Evolutionary conservation across 2,113 vertebrate genomes (phyloP).

Genomic region (Ginglymostoma cirratum): DNA sequence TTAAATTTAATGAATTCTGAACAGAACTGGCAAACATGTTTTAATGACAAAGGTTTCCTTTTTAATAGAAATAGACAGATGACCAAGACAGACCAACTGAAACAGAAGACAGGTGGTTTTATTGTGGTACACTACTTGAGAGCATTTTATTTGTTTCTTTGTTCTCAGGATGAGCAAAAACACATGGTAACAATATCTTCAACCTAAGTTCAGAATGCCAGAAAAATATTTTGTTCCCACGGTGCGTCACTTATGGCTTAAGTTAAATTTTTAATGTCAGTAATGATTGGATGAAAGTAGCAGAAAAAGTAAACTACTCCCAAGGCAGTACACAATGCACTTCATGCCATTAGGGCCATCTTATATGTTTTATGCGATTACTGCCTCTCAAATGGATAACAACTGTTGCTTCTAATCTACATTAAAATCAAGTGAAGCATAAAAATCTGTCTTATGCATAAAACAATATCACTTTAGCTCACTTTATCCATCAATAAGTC

Average conservation of each 20-base stretch:
- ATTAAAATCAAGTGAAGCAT: conserved; percentile 73
- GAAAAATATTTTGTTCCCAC: conserved; percentile 52
- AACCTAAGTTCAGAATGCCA: conserved; percentile 49
- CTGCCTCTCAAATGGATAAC: conserved; percentile 79
- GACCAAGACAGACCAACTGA: not conserved
- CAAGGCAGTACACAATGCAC: conserved; percentile 63
- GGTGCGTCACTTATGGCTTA: conserved; percentile 71
- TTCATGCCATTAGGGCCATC: conserved; percentile 62
- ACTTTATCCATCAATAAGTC: conserved; percentile 39
- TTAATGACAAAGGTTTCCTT: not conserved
- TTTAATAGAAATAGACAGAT: not conserved
- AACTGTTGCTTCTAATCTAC: conserved; percentile 76
- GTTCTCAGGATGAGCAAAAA: not conserved
- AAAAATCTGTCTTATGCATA: conserved; percentile 65
- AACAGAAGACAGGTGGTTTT: not conserved
- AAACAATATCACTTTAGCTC: conserved; percentile 51
- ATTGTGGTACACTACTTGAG: not conserved
- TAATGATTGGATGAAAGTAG: conserved; percentile 69
- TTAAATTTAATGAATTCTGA: not conserved
- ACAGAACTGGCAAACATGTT: not conserved
- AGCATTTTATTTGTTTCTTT: not conserved
- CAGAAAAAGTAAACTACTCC: conserved; percentile 67
- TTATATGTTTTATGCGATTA: conserved; percentile 74
- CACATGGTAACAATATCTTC: conserved; percentile 29
- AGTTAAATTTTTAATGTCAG: conserved; percentile 76